Conservation (phyloP, 2,888 invertebrate species). For the Dynastes hyllus region DNA sequence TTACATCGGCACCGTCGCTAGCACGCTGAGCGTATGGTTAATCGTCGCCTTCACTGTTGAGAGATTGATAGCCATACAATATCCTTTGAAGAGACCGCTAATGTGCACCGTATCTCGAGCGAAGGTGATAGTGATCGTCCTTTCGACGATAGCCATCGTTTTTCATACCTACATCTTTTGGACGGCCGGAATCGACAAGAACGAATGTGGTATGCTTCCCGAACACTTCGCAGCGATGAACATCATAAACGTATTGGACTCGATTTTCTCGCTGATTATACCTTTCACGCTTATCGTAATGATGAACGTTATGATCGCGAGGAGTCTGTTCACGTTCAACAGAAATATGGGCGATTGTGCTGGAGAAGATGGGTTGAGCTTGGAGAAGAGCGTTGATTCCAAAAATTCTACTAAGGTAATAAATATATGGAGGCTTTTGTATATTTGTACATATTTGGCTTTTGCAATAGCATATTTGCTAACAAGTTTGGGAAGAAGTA, state of each 20-base stretch:
- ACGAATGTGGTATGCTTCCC: slow-evolving; percentile 72
- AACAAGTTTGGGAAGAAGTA: too few relatives aligned
- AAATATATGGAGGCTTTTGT: too few relatives aligned
- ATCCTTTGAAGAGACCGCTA: slow-evolving; percentile 75
- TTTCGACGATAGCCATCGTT: slow-evolving; percentile 70
- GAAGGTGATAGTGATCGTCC: slow-evolving; percentile 72
- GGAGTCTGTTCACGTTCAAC: slow-evolving; percentile 72
- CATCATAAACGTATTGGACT: slow-evolving; percentile 76
- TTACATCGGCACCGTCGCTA: slow-evolving; percentile 70
- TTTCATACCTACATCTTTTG: slow-evolving; percentile 66
- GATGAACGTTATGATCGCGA: slow-evolving; percentile 78
- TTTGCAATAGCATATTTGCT: too few relatives aligned
- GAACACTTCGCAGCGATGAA: slow-evolving; percentile 73
- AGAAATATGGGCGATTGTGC: slow-evolving; percentile 68
- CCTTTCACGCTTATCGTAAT: slow-evolving; percentile 77
- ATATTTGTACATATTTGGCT: too few relatives aligned
- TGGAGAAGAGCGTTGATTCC: slow-evolving; percentile 68
- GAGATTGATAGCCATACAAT: slow-evolving; percentile 80
- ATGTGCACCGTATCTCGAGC: slow-evolving; percentile 78
- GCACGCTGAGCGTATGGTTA: slow-evolving; percentile 80
- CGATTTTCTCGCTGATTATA: slow-evolving; percentile 76
- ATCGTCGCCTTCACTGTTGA: slow-evolving; percentile 82
- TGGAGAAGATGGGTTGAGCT: slow-evolving; percentile 63
- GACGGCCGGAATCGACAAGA: slow-evolving; percentile 65
- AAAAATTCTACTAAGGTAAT: slow-evolving; percentile 62